Percentiles rank a stretch among this genome's conserved stretches.
These are phyloP conservation scores for Anabacerthia variegaticeps DNA, from an alignment of 2,797 vertebrate genomes.

Conservation along the genomic window DNA sequence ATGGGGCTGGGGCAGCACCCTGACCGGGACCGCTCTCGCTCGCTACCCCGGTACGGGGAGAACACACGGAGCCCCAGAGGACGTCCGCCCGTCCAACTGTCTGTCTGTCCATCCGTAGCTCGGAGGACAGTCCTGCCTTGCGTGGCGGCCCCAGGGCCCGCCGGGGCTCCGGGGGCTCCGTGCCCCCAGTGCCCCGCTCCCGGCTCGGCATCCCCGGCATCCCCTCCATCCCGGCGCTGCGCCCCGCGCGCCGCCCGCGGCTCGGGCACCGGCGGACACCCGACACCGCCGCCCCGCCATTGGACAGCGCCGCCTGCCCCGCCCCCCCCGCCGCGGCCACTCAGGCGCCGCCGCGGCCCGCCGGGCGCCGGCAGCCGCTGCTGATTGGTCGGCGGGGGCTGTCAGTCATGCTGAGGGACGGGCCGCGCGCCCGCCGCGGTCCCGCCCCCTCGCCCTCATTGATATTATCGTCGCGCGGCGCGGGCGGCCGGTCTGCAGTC, in stretches of 20 bases:
- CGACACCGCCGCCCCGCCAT: slow-evolving; percentile 62
- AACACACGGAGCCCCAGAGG: rapidly evolving
- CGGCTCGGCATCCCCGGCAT: rapidly evolving
- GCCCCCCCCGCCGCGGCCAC: background rate
- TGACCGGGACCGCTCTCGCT: background rate
- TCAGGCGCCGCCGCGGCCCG: background rate
- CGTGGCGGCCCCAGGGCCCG: no score
- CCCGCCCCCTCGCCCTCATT: slow-evolving; percentile 72
- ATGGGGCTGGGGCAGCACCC: background rate
- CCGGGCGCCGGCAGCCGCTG: background rate
- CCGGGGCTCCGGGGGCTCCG: no score
- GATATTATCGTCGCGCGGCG: slow-evolving; percentile 88
- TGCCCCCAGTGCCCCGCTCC: no score
- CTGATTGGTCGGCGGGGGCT: background rate
- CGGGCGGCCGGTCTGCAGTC: slow-evolving; percentile 78
- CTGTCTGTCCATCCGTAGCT: background rate
- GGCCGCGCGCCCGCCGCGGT: background rate
- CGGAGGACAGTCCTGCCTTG: rapidly evolving
- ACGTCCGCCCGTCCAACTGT: no score
- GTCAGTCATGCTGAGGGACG: slow-evolving; percentile 77
- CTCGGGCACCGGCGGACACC: slow-evolving; percentile 36
- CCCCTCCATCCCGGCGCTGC: background rate
- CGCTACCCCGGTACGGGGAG: background rate
- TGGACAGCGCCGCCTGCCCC: slow-evolving; percentile 29
- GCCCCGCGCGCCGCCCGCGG: background rate